A percentile compares a stretch with the other conserved stretches of the same genome.
Evolutionary conservation across 2,113 vertebrate species (phyloP).

Genomic region (Percina caprodes): DNA sequence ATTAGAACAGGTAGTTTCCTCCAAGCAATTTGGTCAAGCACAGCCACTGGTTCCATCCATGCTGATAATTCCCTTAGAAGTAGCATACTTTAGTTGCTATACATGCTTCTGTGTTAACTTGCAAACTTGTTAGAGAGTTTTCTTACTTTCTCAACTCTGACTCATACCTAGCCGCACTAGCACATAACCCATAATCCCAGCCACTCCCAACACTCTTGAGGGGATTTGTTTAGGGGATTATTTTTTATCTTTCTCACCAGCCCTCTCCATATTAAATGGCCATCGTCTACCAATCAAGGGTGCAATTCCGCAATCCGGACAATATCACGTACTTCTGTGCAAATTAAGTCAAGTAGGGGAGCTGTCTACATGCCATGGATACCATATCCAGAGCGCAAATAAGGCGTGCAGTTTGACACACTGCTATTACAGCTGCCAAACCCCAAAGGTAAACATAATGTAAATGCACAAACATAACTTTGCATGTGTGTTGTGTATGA

Average conservation of each 20-base stretch:
- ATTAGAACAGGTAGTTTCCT: neutral
- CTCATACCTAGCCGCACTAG: neutral
- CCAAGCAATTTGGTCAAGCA: neutral
- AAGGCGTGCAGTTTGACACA: neutral
- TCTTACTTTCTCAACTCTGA: neutral
- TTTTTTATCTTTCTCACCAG: slow-evolving; percentile 5
- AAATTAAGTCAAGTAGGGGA: neutral
- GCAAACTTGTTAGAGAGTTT: neutral
- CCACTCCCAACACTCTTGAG: neutral
- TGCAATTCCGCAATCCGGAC: neutral
- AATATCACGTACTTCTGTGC: neutral
- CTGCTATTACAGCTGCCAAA: neutral
- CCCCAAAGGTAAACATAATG: neutral
- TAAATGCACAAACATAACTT: neutral
- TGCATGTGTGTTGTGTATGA: neutral
- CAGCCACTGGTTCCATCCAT: neutral
- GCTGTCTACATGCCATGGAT: neutral
- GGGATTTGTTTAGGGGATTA: neutral
- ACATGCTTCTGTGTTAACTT: neutral
- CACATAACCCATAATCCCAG: neutral
- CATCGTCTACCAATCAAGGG: neutral
- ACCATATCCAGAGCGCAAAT: neutral
- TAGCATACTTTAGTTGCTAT: neutral
- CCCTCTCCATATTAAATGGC: neutral
- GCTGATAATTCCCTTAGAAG: neutral